These are phyloP conservation scores for Pempheris klunzingeri DNA, from an alignment of 2,797 vertebrate genomes.

Conservation along the genomic window DNA sequence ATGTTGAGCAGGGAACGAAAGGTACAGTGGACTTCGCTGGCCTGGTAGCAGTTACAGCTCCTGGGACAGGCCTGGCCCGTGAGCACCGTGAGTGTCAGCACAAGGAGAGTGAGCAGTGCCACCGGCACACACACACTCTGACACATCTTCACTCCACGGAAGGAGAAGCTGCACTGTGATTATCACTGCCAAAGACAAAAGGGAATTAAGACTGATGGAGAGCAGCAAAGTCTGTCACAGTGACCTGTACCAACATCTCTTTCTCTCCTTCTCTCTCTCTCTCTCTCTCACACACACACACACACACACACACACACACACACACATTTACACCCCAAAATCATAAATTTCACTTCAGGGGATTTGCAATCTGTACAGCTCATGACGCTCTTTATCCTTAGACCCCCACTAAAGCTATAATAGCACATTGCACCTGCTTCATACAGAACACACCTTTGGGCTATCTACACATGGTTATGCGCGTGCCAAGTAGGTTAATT, in stretches of 20 bases:
- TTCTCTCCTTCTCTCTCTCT: no score
- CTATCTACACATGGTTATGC: background rate
- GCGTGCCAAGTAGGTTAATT: background rate
- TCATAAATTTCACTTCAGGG: slow-evolving; percentile 14
- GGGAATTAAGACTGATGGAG: slow-evolving; percentile 28
- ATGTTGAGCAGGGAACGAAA: slow-evolving; percentile 91
- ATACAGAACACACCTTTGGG: slow-evolving; percentile 13
- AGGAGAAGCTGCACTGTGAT: slow-evolving; percentile 31
- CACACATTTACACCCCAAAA: slow-evolving; percentile 9
- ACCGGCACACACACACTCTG: slow-evolving; percentile 42
- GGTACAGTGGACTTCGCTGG: slow-evolving; percentile 95
- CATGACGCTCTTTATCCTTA: slow-evolving; percentile 8
- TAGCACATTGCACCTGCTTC: slow-evolving; percentile 47
- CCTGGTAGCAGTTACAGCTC: slow-evolving; percentile 92
- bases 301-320: background rate
- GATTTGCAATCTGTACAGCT: slow-evolving; percentile 20
- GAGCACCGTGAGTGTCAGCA: slow-evolving; percentile 65
- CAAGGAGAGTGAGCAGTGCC: slow-evolving; percentile 81
- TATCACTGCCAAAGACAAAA: slow-evolving; percentile 53
- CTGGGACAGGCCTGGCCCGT: slow-evolving; percentile 85
- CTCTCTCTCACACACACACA: background rate
- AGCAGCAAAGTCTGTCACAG: slow-evolving; percentile 26
- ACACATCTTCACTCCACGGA: slow-evolving; percentile 47
- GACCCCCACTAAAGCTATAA: background rate
- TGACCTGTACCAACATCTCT: slow-evolving; percentile 34